Evolutionary conservation across 2,113 vertebrate genomes (phyloP).

Genomic region (Spizaetus ornatus): DNA sequence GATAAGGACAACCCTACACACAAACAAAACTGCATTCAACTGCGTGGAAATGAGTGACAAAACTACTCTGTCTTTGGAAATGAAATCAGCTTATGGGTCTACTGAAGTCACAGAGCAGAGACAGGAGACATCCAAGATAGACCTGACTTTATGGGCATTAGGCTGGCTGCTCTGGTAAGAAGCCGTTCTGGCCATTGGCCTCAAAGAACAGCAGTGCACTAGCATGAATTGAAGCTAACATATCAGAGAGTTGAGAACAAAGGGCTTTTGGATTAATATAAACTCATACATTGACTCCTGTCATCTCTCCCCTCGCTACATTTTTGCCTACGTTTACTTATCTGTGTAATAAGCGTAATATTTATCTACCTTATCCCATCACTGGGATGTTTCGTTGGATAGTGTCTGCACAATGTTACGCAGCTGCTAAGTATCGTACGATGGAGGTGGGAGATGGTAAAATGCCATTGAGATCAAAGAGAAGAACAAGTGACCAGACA

Average conservation of each 20-base stretch:
- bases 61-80: background rate
- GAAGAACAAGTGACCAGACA: background rate
- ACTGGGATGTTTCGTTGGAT: background rate
- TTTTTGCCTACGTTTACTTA: background rate
- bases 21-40: background rate
- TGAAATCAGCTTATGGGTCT: background rate
- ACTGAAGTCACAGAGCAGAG: background rate
- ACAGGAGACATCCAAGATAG: background rate
- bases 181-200: background rate
- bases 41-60: background rate
- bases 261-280: background rate
- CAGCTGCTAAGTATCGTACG: background rate
- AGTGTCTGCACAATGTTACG: background rate
- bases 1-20: background rate
- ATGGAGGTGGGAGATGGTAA: background rate
- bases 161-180: background rate
- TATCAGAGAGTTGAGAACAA: background rate
- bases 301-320: background rate
- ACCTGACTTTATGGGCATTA: background rate
- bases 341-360: background rate
- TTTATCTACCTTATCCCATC: background rate
- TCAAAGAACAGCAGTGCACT: background rate
- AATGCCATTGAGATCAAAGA: background rate
- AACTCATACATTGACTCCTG: background rate
- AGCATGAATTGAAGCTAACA: background rate